Conservation (phyloP, 2,797 vertebrate species). For the Alosa sapidissima region DNA sequence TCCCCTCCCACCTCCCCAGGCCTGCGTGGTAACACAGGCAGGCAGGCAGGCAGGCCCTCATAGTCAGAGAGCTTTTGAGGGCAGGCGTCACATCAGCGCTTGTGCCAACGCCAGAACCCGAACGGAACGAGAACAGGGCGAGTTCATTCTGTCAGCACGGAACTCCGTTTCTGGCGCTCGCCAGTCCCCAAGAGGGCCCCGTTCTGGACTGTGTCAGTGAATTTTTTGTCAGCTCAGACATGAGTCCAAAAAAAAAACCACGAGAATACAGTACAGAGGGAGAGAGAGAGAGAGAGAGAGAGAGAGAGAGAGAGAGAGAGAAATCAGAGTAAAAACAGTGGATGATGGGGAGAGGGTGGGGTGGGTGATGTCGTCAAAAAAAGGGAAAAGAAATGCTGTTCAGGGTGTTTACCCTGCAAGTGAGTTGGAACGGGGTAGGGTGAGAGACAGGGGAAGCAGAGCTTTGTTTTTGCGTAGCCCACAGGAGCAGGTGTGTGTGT, state of each 20-base stretch:
- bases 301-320: background rate
- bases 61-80: background rate
- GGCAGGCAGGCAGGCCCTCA: background rate
- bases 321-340: background rate
- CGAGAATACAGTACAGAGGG: background rate
- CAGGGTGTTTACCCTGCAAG: background rate
- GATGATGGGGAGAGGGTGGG: background rate
- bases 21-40: background rate
- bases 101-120: background rate
- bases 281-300: background rate
- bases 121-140: background rate
- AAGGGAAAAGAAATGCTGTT: background rate
- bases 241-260: background rate
- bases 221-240: conserved; percentile 6
- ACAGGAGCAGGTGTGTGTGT: background rate
- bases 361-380: background rate
- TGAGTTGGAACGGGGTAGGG: background rate
- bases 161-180: background rate
- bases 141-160: conserved; percentile 25
- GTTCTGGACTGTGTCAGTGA: conserved; percentile 19
- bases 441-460: background rate
- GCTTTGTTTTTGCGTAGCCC: background rate
- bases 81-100: background rate
- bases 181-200: background rate
- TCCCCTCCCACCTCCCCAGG: background rate